Base-by-base conservation (phyloP, 2,888 invertebrate genomes). In the Lasius platythorax region DNA sequence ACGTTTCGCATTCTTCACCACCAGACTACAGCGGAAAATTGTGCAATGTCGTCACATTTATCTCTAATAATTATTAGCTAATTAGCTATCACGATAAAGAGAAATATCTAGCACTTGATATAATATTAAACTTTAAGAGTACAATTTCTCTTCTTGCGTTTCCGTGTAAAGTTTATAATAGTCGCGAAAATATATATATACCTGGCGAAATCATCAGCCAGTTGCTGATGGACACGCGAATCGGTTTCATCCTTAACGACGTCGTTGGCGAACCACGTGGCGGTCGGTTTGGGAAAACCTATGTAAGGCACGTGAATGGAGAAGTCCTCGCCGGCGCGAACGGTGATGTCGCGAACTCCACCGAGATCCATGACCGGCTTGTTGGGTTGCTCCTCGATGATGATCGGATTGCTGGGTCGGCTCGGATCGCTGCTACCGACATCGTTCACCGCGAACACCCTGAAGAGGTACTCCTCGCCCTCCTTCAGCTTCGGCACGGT, bases 311-410 rank as follows among this genome's bases (percentile, higher is more conserved):
- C 98, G 93, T 98, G 98, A 93, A 99, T 99, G 91, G 98, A 98
- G 96, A 99, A 99, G 95, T 99, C 99, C 96, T 99, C 99, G 74
- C 99, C 99, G 87, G 99, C 99, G 89, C 98, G 97, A 3, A 99
- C 99, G 5, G 98, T 98, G 92, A 99, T 99, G 93, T 99, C 99
- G 67, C 98, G 97, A 68, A 99, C 97, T 78, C 98, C 98, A 66
- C 98, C 97, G 88, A 99, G 96, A 94, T 99, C 99, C 97, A 99
- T 98, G 94, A 98, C 97, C 37, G 99, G 99, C 94, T 99, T 99
- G 95, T 99, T 99, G 2, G 99, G 97, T 94, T 98, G 98, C 95
- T 98, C 98, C 93, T 98, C 98, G 91, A 98, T 97, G 37, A 97
- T 96, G 89, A 98, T 97, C 67, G 97, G 97, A 83, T 96, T 96